phyloP scores from a whole-genome alignment of 1,140 invertebrate species.

The Habropoda laboriosa region DNA sequence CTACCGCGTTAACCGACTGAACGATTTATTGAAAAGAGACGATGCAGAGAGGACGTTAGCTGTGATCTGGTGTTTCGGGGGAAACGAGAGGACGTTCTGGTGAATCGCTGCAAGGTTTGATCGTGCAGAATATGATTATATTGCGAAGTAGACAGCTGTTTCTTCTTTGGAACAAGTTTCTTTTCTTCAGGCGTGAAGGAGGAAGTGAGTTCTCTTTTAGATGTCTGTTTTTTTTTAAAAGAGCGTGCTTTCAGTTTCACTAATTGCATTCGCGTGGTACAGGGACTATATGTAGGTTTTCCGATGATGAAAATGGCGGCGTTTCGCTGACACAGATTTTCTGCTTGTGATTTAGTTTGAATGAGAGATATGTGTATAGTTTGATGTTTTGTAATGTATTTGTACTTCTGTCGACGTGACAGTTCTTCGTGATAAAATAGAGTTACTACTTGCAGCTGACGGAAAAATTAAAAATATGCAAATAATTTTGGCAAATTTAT shows the following conservation, averaged over 20 bases:
- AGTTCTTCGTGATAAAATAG: no score
- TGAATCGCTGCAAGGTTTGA: neutral
- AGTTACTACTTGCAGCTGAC: no score
- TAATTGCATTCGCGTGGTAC: neutral
- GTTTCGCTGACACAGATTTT: no score
- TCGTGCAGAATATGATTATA: neutral
- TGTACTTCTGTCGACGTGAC: no score
- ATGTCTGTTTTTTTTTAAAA: neutral
- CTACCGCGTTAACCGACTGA: neutral
- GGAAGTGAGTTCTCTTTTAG: no score
- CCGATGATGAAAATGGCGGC: neutral
- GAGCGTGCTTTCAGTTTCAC: neutral
- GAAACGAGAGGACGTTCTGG: neutral
- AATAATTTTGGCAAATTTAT: no score
- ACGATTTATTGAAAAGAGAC: neutral
- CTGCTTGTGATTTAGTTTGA: neutral
- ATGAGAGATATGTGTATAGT: no score
- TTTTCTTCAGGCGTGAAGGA: neutral
- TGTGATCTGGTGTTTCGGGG: no score
- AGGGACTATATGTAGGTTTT: neutral
- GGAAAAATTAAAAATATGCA: no score
- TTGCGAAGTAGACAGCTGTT: neutral
- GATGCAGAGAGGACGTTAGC: neutral
- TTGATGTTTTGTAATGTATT: no score
- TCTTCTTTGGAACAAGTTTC: neutral